Conservation (phyloP, 2,888 invertebrate genomes). For the Drosophila acutilabella region DNA sequence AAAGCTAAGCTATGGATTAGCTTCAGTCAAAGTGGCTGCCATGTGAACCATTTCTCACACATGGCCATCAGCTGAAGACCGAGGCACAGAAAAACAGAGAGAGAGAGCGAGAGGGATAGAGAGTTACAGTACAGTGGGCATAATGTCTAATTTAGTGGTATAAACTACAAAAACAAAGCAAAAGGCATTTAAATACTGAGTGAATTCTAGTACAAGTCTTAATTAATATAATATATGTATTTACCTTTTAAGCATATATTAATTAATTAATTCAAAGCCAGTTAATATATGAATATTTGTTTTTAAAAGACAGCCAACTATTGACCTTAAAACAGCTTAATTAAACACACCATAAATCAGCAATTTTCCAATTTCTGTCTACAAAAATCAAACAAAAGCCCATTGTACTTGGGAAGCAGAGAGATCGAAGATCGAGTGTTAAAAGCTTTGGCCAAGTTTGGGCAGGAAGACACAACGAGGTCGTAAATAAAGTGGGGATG, state of each 20-base stretch:
- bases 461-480: constrained; percentile 25
- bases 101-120: neutral
- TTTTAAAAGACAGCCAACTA: too few relatives aligned
- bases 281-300: too few relatives aligned
- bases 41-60: constrained; percentile 56
- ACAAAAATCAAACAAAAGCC: neutral
- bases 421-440: constrained; percentile 33
- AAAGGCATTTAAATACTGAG: too few relatives aligned
- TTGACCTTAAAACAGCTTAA: too few relatives aligned
- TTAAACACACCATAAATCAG: too few relatives aligned
- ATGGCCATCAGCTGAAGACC: constrained; percentile 45
- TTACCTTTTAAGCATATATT: too few relatives aligned
- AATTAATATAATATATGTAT: too few relatives aligned
- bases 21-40: constrained; percentile 34
- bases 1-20: constrained; percentile 54
- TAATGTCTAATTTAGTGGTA: neutral
- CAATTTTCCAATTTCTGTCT: too few relatives aligned
- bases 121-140: neutral
- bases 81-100: neutral
- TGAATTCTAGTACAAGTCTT: too few relatives aligned
- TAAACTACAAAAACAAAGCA: neutral
- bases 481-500: constrained; percentile 25
- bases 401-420: neutral
- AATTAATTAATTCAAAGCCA: too few relatives aligned
- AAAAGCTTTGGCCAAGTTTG: constrained; percentile 63